Base-by-base conservation (phyloP, 2,113 vertebrate species). In the Varanus salvator region DNA sequence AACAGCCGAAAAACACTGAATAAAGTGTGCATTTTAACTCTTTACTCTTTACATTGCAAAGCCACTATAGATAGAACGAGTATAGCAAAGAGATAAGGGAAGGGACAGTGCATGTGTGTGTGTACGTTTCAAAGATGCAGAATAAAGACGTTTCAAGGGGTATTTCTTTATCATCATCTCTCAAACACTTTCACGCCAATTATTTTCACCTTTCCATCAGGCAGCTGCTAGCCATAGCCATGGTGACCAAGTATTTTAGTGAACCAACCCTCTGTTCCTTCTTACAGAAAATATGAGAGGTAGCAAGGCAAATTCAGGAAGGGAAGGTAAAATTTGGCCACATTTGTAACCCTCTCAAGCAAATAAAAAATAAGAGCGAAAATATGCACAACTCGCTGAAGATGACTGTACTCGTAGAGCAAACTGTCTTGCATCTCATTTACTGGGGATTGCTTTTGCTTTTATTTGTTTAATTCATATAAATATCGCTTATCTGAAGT, bases 201-300 rank as follows among this genome's bases (percentile, higher is more conserved):
- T 0, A n/a, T 72, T 52, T 85, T 85, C 68, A 85, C 4, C 72
- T 25, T 86, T 44, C 84, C 85, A 75, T 83, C 89, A 91, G 86
- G 80, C 52, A 95, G 82, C 84, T 93, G 68, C 89, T 93, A 92
- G 93, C 23, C 92, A 89, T 9, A 92, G 81, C 87, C 69, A 48
- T 92, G 76, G 87, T 94, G 91, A 82, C 0, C 25, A 69, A 21
- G 66, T 90, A 81, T 93, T 93, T 69, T 85, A 93, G 90, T 88
- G 69, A 86, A 5, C 87, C 66, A 19, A 66, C 71, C 91, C 96
- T 92, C 85, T 94, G 85, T 90, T 96, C 85, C 90, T 6, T 74
- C 52, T 82, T 31, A 84, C 86, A 92, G 87, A 93, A 38, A 87
- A 95, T 52, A 44, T 44, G 38, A 44, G 38, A 78, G 54, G n/a